Percentiles rank a stretch among this genome's conserved stretches.
These are phyloP conservation scores for Lamellibrachia luymesi DNA, from an alignment of 1,140 invertebrate species.

Conservation along the genomic window DNA sequence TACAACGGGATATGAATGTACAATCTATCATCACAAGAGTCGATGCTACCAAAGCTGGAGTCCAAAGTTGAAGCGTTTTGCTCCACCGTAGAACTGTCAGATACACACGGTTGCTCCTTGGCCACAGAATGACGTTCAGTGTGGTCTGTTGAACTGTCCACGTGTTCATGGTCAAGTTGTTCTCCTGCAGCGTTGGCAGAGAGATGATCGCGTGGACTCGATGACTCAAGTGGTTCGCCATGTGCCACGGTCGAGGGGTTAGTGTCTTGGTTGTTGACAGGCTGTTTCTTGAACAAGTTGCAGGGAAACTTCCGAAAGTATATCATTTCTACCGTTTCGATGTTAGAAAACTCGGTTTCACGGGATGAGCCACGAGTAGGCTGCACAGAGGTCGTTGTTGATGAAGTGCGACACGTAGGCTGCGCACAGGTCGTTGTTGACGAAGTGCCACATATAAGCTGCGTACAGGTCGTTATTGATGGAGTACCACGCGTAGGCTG, in stretches of 20 bases:
- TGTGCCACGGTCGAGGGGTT: not conserved
- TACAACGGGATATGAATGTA: not conserved
- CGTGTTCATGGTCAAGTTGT: no score
- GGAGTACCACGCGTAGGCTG: no score
- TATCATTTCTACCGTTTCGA: not conserved
- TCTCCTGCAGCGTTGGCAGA: not conserved
- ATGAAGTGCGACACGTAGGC: no score
- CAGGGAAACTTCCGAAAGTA: not conserved
- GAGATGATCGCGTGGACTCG: not conserved
- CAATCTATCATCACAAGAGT: not conserved
- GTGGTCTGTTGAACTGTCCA: not conserved
- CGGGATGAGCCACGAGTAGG: not conserved
- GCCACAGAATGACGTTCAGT: not conserved
- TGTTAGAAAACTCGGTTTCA: not conserved
- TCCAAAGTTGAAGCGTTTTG: not conserved
- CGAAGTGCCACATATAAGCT: not conserved
- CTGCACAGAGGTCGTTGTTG: not conserved
- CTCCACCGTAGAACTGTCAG: not conserved
- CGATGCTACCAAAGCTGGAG: not conserved
- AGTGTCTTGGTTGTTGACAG: not conserved
- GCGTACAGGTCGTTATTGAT: not conserved
- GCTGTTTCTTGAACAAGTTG: not conserved
- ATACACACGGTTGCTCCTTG: not conserved
- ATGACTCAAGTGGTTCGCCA: not conserved
- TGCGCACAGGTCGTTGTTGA: not conserved